Evolutionary conservation across 2,888 invertebrate genomes (phyloP).

Genomic region (Drosophila nr. fundita): DNA sequence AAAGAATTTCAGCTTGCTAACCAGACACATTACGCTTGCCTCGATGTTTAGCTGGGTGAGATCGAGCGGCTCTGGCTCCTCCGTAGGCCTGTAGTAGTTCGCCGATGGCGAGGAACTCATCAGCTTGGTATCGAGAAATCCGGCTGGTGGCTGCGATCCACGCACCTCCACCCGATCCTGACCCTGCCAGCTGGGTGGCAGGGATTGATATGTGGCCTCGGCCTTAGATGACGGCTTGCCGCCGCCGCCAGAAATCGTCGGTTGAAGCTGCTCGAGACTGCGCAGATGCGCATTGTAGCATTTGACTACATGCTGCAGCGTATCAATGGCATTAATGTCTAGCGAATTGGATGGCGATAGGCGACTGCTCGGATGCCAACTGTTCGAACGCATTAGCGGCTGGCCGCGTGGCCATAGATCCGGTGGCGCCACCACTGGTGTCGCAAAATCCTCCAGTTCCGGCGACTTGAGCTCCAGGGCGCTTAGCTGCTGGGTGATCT

Average conservation of each 20-base stretch:
- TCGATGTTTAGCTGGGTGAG: constrained; percentile 94
- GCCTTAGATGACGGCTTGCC: constrained; percentile 1
- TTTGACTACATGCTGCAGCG: constrained; percentile 83
- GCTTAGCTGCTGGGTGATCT: constrained; percentile 91
- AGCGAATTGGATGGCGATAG: constrained; percentile 76
- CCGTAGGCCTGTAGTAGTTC: constrained; percentile 91
- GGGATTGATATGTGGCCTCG: constrained; percentile 77
- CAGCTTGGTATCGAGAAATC: constrained; percentile 86
- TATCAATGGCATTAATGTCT: constrained; percentile 83
- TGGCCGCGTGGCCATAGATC: constrained; percentile 88
- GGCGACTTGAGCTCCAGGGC: constrained; percentile 90
- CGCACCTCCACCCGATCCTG: constrained; percentile 62
- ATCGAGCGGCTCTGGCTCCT: constrained; percentile 94
- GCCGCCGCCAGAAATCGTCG: not conserved
- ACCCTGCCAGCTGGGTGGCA: constrained; percentile 69
- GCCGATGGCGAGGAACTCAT: constrained; percentile 87
- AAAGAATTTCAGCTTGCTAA: constrained; percentile 92
- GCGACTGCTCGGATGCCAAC: constrained; percentile 74
- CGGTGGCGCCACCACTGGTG: constrained; percentile 88
- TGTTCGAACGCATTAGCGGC: constrained; percentile 79
- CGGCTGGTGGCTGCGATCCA: constrained; percentile 56
- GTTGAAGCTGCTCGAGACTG: constrained; percentile 39
- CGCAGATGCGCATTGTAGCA: constrained; percentile 82
- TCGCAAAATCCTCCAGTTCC: constrained; percentile 90
- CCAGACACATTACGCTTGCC: constrained; percentile 94